Conservation (phyloP, 2,113 vertebrate species). For the Rhinogobius similis region DNA sequence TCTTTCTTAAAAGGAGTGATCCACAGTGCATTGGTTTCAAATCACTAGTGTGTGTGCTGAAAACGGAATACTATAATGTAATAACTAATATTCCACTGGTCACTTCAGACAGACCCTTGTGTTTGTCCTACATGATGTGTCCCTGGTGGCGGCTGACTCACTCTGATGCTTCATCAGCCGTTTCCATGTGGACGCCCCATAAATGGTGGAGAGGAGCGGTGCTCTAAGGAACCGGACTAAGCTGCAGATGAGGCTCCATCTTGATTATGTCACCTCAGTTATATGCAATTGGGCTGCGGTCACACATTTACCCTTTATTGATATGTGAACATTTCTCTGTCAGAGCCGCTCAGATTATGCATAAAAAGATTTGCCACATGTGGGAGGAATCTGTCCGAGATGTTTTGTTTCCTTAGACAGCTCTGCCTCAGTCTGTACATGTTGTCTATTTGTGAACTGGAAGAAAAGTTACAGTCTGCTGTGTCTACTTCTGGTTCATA, state of each 20-base stretch:
- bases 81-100: neutral
- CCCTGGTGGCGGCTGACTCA: neutral
- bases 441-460: neutral
- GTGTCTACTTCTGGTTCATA: neutral
- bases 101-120: neutral
- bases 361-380: neutral
- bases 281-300: neutral
- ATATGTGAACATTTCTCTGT: neutral
- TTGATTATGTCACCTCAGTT: neutral
- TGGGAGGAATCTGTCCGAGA: neutral
- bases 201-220: neutral
- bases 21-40: no score
- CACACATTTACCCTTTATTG: neutral
- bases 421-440: neutral
- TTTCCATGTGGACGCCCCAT: constrained; percentile 11
- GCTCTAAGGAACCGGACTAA: neutral
- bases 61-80: no score
- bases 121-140: neutral
- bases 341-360: neutral
- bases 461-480: neutral
- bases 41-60: neutral
- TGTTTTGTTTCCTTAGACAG: neutral
- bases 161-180: neutral
- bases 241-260: constrained; percentile 6
- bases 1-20: no score